These are phyloP conservation scores for Podiceps cristatus DNA, from an alignment of 2,113 vertebrate species.

Conservation along the genomic window DNA sequence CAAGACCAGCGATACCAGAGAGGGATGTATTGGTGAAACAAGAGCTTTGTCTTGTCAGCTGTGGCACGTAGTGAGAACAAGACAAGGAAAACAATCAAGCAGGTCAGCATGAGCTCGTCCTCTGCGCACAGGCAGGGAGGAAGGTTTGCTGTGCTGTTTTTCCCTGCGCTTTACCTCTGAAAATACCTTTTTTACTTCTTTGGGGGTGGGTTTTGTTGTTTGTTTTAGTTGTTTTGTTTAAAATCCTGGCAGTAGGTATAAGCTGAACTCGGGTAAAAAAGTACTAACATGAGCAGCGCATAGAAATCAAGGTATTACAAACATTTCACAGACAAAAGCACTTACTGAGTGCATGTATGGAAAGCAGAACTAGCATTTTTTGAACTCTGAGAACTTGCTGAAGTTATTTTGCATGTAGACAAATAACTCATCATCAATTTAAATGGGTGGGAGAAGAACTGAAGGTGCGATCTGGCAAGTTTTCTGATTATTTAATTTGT, in stretches of 20 bases:
- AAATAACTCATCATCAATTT: not conserved
- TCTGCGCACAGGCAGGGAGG: not conserved
- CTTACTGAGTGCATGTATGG: not conserved
- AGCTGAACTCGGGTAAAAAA: not conserved
- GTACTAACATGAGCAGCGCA: not conserved
- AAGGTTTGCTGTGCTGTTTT: not conserved
- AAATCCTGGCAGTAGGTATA: not conserved
- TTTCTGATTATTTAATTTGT: not conserved
- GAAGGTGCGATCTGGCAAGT: not conserved
- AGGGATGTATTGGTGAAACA: not conserved
- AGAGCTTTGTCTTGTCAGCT: not conserved
- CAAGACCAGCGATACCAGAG: not conserved
- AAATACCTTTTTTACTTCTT: not conserved
- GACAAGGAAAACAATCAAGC: not conserved
- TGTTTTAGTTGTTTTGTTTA: not conserved
- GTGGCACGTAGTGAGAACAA: no score
- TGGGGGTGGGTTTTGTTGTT: no score
- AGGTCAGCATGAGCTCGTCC: not conserved
- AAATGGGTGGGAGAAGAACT: not conserved
- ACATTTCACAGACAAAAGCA: not conserved
- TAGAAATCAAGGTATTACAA: not conserved
- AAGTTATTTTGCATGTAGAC: not conserved
- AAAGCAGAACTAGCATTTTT: not conserved
- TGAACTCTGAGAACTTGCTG: not conserved
- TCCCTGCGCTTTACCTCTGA: not conserved